phyloP scores from a whole-genome alignment of 1,140 invertebrate species.

The Branchinecta lindahli region DNA sequence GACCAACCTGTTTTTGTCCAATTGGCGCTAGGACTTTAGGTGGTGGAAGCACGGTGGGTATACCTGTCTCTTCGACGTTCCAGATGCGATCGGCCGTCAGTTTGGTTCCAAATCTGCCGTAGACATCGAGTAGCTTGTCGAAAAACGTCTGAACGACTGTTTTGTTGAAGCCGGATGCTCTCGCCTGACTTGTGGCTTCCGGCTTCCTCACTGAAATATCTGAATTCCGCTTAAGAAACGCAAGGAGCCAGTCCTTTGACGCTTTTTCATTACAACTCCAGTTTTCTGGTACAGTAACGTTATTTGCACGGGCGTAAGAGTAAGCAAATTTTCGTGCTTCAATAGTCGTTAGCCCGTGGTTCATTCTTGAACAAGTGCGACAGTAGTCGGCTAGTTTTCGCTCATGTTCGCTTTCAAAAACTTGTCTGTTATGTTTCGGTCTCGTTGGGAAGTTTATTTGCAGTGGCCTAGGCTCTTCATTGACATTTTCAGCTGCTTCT shows the following conservation, averaged over 20 bases:
- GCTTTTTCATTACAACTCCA: slow-evolving; percentile 6
- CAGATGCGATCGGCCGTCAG: slow-evolving; percentile 25
- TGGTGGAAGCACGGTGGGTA: slow-evolving; percentile 29
- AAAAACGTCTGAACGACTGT: slow-evolving; percentile 11
- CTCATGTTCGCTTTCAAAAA: not conserved
- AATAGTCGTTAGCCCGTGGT: not conserved
- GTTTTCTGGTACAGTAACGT: slow-evolving; percentile 1
- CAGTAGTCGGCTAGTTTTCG: not conserved
- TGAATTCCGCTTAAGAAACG: slow-evolving; percentile 10
- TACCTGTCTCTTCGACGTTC: slow-evolving; percentile 33
- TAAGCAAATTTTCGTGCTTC: not conserved
- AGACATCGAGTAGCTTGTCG: slow-evolving; percentile 22
- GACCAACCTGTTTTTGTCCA: slow-evolving; percentile 30
- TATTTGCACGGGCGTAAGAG: slow-evolving; percentile 8
- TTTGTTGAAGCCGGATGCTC: not conserved
- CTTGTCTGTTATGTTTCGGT: slow-evolving; percentile 1
- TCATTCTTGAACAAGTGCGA: not conserved
- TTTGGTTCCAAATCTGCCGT: slow-evolving; percentile 20
- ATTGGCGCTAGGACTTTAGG: slow-evolving; percentile 20
- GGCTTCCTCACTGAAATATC: not conserved
- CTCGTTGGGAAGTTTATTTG: not conserved
- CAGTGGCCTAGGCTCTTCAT: slow-evolving; percentile 1
- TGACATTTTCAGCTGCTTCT: not conserved
- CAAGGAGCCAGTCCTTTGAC: slow-evolving; percentile 7
- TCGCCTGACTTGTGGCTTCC: slow-evolving; percentile 13